Base-by-base conservation (phyloP, 2,797 vertebrate genomes). In the Choloepus didactylus region DNA sequence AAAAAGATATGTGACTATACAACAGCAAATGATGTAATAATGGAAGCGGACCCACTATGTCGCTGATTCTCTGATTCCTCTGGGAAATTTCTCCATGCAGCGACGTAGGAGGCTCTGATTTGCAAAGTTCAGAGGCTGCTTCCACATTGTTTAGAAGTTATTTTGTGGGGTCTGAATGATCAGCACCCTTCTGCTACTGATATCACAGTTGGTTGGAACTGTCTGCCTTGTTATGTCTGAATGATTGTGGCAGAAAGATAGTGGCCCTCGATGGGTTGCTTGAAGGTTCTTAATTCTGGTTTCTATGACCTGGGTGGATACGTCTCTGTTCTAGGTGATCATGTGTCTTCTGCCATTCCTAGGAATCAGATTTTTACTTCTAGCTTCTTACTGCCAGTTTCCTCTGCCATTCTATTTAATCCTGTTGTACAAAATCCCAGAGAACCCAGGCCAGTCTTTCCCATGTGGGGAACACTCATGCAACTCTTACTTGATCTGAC, bases 201-300 rank as follows among this genome's bases (percentile, higher is more conserved):
- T 67, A 75, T 59, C 9, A 66, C 60, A 72, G n/a, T 14, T 81
- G 77, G 14, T 46, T n/a, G 64, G 89, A 95, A 59, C 31, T 38
- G n/a, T 44, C 8, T 72, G 3, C 41, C 38, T 38, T 81, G 51
- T 87, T 19, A 81, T 62, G 62, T 73, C 35, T 69, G 35, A 77
- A 87, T 14, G 41, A 29, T 51, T 62, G 3, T 69, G 31, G 10
- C 18, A 51, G 66, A 73, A 85, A 83, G 54, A 19, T 88, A 21
- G 35, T 67, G 59, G 51, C 38, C 35, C 49, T 86, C 67, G 15
- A 35, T 51, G 59, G 35, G 15, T 75, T 91, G 59, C 66, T 64
- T 90, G 73, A 77, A 85, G 35, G 79, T 66, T 95, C 80, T 79
- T 83, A 62, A 67, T 79, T 60, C 35, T 93, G 25, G 4, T 72